These are phyloP conservation scores for Sandelia bainsii DNA, from an alignment of 2,797 vertebrate species.

Conservation along the genomic window DNA sequence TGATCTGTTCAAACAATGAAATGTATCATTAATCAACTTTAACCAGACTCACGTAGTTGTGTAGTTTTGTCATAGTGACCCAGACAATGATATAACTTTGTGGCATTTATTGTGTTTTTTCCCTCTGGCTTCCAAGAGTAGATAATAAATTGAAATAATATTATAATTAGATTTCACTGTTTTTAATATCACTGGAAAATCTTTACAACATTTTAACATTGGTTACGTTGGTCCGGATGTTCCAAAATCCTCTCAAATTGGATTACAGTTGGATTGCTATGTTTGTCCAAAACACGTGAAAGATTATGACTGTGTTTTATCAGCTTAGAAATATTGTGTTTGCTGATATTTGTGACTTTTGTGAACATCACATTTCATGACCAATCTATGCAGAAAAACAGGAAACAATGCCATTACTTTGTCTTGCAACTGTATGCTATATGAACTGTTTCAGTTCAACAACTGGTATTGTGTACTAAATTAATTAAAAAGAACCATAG, in stretches of 20 bases:
- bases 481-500: constrained; percentile 38
- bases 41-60: not conserved
- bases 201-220: constrained; percentile 44
- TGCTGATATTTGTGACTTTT: too few relatives aligned
- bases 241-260: constrained; percentile 54
- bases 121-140: not conserved
- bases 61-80: not conserved
- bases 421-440: not conserved
- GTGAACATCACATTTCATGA: too few relatives aligned
- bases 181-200: constrained; percentile 46
- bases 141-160: constrained; percentile 52
- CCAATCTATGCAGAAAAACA: too few relatives aligned
- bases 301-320: not conserved
- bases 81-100: not conserved
- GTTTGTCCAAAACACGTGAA: constrained; percentile 40
- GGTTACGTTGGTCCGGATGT: constrained; percentile 37
- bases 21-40: not conserved
- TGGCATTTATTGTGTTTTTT: constrained; percentile 3
- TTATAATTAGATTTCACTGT: constrained; percentile 49
- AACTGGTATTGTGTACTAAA: constrained; percentile 25
- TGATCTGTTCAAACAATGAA: constrained; percentile 4
- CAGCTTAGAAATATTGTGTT: too few relatives aligned
- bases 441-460: constrained; percentile 28
- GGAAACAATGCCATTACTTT: too few relatives aligned
- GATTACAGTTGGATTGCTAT: constrained; percentile 52